Evolutionary conservation across 2,113 vertebrate genomes (phyloP).

Genomic region (Ctenomys sociabilis): DNA sequence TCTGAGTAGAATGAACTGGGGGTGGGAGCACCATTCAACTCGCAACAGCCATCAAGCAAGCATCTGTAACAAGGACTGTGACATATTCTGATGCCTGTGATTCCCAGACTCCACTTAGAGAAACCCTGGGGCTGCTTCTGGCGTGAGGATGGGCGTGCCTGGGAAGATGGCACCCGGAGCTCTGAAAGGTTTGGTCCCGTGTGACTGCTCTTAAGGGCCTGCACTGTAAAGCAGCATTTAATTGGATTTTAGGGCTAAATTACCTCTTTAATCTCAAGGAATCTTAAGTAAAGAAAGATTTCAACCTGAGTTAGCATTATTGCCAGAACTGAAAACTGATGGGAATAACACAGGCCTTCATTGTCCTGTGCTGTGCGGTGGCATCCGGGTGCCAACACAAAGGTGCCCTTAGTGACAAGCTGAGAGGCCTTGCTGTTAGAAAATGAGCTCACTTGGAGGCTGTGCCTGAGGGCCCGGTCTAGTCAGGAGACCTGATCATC

Average conservation of each 20-base stretch:
- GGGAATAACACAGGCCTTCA: neutral
- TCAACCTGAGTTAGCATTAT: conserved; percentile 28
- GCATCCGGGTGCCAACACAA: neutral
- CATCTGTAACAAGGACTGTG: neutral
- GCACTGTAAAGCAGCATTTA: neutral
- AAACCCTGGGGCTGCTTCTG: neutral
- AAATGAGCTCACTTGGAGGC: neutral
- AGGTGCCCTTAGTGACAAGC: neutral
- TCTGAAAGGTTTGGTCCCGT: neutral
- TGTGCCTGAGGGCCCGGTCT: neutral
- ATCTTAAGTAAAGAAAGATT: conserved; percentile 51
- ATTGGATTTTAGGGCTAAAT: neutral
- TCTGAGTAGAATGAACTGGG: neutral
- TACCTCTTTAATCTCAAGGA: conserved; percentile 1
- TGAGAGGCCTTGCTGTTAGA: neutral
- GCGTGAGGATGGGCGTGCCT: neutral
- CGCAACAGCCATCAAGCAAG: neutral
- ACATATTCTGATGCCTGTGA: neutral
- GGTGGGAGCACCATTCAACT: neutral
- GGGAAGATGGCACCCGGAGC: neutral
- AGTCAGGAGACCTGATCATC: conserved; percentile 7
- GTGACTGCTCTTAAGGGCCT: neutral
- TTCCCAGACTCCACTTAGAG: neutral
- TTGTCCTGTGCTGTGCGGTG: neutral
- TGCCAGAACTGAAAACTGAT: neutral